Evolutionary conservation across 2,888 invertebrate species (phyloP).

Genomic region (Sinohyriopsis cumingii): DNA sequence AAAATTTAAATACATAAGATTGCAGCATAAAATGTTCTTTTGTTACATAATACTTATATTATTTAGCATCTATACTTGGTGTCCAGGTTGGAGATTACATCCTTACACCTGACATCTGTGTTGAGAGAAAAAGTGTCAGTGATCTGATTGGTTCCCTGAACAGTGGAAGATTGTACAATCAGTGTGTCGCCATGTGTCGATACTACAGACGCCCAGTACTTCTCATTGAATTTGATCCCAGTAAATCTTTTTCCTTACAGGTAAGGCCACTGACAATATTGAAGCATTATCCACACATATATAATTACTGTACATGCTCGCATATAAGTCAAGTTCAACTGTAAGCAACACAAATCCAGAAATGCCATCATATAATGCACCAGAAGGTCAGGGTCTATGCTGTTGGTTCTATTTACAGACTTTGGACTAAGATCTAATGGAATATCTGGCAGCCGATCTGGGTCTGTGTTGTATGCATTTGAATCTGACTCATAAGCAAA

Average conservation of each 20-base stretch:
- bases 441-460: too few relatives aligned
- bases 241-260: constrained; percentile 90
- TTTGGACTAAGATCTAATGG: too few relatives aligned
- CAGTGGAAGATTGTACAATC: constrained; percentile 94
- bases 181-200: constrained; percentile 94
- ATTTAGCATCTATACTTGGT: too few relatives aligned
- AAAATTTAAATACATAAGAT: too few relatives aligned
- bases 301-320: not conserved
- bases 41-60: too few relatives aligned
- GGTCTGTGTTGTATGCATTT: too few relatives aligned
- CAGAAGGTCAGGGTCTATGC: too few relatives aligned
- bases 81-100: constrained; percentile 95
- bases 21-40: too few relatives aligned
- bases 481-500: too few relatives aligned
- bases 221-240: constrained; percentile 96
- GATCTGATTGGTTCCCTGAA: constrained; percentile 96
- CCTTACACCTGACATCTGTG: constrained; percentile 94
- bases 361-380: too few relatives aligned
- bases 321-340: not conserved
- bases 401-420: too few relatives aligned
- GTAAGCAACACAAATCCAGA: too few relatives aligned
- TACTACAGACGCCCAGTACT: constrained; percentile 76
- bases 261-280: constrained; percentile 72
- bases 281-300: not conserved
- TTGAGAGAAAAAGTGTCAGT: constrained; percentile 96